Percentiles rank a stretch among this genome's conserved stretches.
These are phyloP conservation scores for Saccostrea cuccullata DNA, from an alignment of 1,140 invertebrate species.

Conservation along the genomic window DNA sequence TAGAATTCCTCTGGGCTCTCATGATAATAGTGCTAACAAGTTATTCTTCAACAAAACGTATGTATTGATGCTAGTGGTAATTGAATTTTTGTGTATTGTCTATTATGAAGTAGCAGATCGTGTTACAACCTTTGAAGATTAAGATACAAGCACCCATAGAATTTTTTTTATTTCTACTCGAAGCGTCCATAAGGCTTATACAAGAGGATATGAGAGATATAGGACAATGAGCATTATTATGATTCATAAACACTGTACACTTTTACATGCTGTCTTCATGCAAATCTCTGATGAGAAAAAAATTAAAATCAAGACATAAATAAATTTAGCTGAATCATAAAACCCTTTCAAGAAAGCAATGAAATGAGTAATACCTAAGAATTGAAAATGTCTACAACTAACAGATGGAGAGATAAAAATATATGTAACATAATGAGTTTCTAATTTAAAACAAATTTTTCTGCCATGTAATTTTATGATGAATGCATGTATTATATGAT, in stretches of 20 bases:
- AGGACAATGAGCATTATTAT: not conserved
- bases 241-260: not conserved
- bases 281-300: not conserved
- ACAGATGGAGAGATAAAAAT: no score
- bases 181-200: not conserved
- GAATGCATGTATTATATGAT: no score
- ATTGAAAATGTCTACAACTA: no score
- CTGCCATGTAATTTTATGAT: no score
- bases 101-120: conserved; percentile 17
- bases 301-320: not conserved
- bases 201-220: not conserved
- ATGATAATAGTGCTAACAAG: conserved; percentile 8
- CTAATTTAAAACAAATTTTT: no score
- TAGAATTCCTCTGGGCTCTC: conserved; percentile 13
- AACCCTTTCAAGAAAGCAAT: not conserved
- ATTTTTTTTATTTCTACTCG: not conserved
- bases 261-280: not conserved
- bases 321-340: not conserved
- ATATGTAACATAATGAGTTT: no score
- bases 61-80: not conserved
- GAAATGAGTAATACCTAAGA: not conserved
- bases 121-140: conserved; percentile 5
- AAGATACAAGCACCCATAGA: not conserved
- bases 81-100: conserved; percentile 34
- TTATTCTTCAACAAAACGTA: not conserved